Base-by-base conservation (phyloP, 2,113 vertebrate species). In the Silurus glanis region DNA sequence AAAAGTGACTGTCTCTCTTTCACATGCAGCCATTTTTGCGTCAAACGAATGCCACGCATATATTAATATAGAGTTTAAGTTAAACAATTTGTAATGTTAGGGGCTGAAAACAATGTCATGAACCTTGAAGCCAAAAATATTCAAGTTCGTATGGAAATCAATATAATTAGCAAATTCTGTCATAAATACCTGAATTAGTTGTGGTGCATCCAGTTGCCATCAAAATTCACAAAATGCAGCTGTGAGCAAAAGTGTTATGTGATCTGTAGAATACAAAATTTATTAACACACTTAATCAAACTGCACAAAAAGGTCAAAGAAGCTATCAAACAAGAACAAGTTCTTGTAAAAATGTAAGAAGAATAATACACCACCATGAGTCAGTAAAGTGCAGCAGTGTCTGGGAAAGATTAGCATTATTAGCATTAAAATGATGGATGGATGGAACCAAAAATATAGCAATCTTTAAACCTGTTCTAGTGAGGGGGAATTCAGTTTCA, bases 1-100 rank as follows among this genome's bases (percentile, higher is more conserved):
- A 86, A 84, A 53, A 37, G 85, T 83, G 78, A 84, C 81, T 62
- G 58, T 21, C 21, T 88, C 58, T 83, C 17, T 61, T 62, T 62
- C n/a, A 45, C 82, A 56, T 37, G 28, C 72, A 61, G 88, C 64
- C 53, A 69, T 85, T 55, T 71, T 83, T 47, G 47, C 72, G 58
- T 81, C 61, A 80, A 90, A 82, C 14, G 83, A 69, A 82, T 85
- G 86, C 75, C 59, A 53, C 37, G 62, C 75, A 85, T 86, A 86
- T 74, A 80, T 76, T 80, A 55, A 76, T 56, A 58, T 58, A 67
- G 25, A 14, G 12, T 28, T 37, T 69, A 69, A 69, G 14, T 16
- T 69, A 3, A 72, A 67, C 25, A 67, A 28, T 74, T 14, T 74
- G 9, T 23, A 74, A 23, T 21, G 37, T 45, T 45, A 45, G 2